Evolutionary conservation across 2,797 vertebrate species (phyloP).

Genomic region (Martes flavigula): DNA sequence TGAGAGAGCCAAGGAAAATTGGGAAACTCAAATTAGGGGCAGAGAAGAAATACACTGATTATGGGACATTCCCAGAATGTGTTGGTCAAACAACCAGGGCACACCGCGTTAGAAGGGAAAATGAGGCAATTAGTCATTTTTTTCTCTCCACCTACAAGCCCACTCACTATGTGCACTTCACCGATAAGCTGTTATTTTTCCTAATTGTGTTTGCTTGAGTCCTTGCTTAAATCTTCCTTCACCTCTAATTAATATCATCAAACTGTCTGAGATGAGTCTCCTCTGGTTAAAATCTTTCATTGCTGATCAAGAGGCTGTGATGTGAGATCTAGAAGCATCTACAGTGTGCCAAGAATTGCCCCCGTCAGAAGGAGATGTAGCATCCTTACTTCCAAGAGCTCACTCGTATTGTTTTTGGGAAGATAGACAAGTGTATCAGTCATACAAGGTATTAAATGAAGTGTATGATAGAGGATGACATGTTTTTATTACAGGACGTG

Average conservation of each 20-base stretch:
- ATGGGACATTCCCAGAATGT: background rate
- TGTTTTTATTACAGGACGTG: no score
- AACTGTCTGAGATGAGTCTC: background rate
- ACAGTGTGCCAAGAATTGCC: background rate
- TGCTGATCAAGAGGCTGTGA: background rate
- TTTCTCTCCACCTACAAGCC: background rate
- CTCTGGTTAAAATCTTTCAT: background rate
- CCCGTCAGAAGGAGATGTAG: background rate
- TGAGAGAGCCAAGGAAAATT: background rate
- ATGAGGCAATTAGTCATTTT: background rate
- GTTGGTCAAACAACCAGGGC: background rate
- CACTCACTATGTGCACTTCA: background rate
- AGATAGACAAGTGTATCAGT: background rate
- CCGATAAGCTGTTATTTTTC: background rate
- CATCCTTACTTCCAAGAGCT: background rate
- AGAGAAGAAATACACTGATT: background rate
- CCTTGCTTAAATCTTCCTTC: background rate
- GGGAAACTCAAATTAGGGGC: conserved; percentile 31
- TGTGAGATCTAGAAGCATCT: background rate
- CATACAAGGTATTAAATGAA: background rate
- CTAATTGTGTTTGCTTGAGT: background rate
- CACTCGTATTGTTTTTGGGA: background rate
- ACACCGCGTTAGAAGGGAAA: background rate
- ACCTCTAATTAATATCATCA: background rate
- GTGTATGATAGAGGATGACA: background rate